Percentiles rank a stretch among this genome's conserved stretches.
Evolutionary conservation across 2,888 invertebrate species (phyloP).

Genomic region (Ophion ellenae): DNA sequence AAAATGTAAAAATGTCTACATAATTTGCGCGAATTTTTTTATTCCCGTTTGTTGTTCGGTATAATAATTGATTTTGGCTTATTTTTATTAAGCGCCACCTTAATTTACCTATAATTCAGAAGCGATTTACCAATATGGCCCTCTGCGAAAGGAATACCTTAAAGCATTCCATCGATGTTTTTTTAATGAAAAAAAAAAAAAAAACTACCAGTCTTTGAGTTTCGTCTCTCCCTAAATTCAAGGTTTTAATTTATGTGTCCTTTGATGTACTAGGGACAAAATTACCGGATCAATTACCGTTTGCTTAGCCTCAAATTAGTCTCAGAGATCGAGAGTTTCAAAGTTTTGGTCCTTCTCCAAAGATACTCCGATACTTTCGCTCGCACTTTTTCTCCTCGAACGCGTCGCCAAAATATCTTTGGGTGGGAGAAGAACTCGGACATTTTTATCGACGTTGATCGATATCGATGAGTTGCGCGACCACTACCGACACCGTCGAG

Average conservation of each 20-base stretch:
- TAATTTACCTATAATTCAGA: too few relatives aligned
- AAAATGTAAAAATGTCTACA: too few relatives aligned
- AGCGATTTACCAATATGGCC: too few relatives aligned
- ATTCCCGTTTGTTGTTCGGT: too few relatives aligned
- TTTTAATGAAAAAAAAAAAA: background rate
- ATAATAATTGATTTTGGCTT: too few relatives aligned
- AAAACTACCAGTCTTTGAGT: background rate
- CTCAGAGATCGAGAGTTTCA: background rate
- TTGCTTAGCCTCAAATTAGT: background rate
- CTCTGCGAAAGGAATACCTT: too few relatives aligned
- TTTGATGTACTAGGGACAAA: too few relatives aligned
- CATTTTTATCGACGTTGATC: conserved; percentile 16
- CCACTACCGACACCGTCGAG: background rate
- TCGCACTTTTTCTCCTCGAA: background rate
- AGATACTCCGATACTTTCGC: background rate
- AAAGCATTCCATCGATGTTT: background rate
- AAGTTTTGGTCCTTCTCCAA: background rate
- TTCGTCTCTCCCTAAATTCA: background rate
- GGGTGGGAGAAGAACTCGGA: background rate
- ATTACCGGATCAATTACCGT: background rate
- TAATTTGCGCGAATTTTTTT: too few relatives aligned
- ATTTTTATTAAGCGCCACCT: too few relatives aligned
- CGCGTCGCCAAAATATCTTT: background rate
- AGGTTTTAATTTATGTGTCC: background rate
- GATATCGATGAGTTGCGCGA: conserved; percentile 10